These are phyloP conservation scores for Petrocephalus sullivani DNA, from an alignment of 2,797 vertebrate genomes.

Conservation along the genomic window DNA sequence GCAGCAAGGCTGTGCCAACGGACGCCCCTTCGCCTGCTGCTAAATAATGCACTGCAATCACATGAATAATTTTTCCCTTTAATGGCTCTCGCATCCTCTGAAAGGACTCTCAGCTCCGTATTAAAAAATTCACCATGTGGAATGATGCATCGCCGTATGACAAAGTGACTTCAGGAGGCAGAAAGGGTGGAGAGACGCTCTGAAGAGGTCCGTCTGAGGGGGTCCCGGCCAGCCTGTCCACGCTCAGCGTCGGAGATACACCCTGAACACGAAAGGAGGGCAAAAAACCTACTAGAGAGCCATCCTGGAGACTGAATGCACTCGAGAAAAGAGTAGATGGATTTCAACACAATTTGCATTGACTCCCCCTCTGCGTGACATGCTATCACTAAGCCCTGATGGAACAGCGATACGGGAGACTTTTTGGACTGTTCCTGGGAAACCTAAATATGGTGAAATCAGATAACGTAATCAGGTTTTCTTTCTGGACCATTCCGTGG, in stretches of 20 bases:
- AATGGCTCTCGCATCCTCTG: constrained; percentile 74
- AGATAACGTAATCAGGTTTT: constrained; percentile 18
- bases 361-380: neutral
- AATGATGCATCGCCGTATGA: constrained; percentile 72
- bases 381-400: constrained; percentile 13
- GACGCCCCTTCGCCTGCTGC: constrained; percentile 63
- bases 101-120: constrained; percentile 69
- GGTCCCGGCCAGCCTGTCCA: constrained; percentile 30
- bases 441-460: constrained; percentile 20
- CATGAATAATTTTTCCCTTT: constrained; percentile 71
- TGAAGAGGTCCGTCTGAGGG: constrained; percentile 45
- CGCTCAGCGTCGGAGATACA: neutral
- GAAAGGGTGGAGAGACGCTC: constrained; percentile 45
- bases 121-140: constrained; percentile 72
- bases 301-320: neutral
- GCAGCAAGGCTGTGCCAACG: constrained; percentile 43
- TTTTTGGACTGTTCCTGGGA: constrained; percentile 17
- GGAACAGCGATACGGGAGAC: constrained; percentile 5
- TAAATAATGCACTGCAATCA: constrained; percentile 70
- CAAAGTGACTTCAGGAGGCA: constrained; percentile 69
- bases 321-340: neutral
- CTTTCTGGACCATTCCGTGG: neutral
- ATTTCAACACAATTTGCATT: constrained; percentile 15
- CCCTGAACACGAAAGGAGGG: neutral
- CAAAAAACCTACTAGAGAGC: neutral